A percentile compares a stretch with the other conserved stretches of the same genome.
Conservation (phyloP, 2,797 vertebrate species). For the Sebastes nivosus region DNA sequence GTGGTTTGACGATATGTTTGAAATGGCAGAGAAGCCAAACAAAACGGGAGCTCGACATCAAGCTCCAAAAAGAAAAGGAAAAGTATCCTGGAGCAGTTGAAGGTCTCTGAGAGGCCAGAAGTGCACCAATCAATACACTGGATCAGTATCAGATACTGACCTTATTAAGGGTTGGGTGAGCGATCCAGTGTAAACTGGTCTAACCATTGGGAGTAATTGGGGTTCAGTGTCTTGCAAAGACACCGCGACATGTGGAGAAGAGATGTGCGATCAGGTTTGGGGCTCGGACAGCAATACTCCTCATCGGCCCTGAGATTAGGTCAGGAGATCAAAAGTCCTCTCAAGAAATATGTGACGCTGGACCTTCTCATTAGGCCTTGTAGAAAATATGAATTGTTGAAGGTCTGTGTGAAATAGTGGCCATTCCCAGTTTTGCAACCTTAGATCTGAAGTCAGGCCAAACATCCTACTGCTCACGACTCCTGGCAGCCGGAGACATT, state of each 20-base stretch:
- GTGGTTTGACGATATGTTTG: neutral
- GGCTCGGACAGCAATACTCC: neutral
- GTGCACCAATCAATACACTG: neutral
- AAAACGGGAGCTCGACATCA: neutral
- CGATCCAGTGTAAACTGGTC: neutral
- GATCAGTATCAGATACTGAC: neutral
- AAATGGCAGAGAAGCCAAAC: neutral
- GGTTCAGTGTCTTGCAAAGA: neutral
- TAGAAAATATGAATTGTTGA: neutral
- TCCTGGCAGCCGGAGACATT: slow-evolving; percentile 55
- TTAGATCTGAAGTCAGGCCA: slow-evolving; percentile 23
- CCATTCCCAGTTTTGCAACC: slow-evolving; percentile 15
- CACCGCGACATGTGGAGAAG: neutral
- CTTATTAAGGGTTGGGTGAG: neutral
- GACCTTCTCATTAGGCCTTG: neutral
- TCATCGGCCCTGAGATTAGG: neutral
- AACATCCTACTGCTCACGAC: slow-evolving; percentile 19
- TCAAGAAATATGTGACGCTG: neutral
- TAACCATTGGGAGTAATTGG: neutral
- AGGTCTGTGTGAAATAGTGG: slow-evolving; percentile 8
- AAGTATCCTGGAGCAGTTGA: neutral
- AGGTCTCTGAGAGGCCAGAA: neutral
- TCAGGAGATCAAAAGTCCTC: neutral
- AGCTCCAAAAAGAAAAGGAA: neutral
- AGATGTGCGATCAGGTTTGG: neutral